Evolutionary conservation across 2,888 invertebrate genomes (phyloP).

Genomic region (Temnothorax unifasciatus): DNA sequence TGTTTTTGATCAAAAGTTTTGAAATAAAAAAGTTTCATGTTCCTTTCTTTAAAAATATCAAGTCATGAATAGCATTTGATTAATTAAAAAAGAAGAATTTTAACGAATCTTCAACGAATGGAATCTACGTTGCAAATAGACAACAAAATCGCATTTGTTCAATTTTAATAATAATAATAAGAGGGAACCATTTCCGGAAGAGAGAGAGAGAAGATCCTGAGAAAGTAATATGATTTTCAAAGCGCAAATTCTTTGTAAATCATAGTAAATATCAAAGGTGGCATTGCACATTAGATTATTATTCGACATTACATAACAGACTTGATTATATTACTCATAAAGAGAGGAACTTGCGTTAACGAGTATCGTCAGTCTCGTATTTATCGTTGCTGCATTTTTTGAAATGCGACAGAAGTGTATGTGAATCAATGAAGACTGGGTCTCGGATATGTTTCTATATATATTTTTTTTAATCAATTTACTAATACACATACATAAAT

Average conservation of each 20-base stretch:
- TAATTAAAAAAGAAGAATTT: neutral
- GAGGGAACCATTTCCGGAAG: neutral
- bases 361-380: neutral
- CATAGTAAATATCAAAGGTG: neutral
- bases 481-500: slow-evolving; percentile 65
- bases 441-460: neutral
- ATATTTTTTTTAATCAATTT: slow-evolving; percentile 38
- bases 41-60: neutral
- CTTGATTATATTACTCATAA: slow-evolving; percentile 4
- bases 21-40: neutral
- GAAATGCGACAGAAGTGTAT: neutral
- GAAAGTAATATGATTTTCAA: neutral
- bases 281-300: slow-evolving; percentile 6
- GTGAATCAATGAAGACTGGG: neutral
- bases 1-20: neutral
- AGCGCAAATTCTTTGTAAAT: neutral
- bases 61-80: neutral
- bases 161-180: slow-evolving; percentile 10
- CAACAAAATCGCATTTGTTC: neutral
- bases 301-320: neutral
- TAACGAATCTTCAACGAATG: neutral
- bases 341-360: slow-evolving; percentile 3
- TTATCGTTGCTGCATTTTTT: neutral
- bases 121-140: neutral
- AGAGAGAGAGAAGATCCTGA: neutral